Evolutionary conservation across 1,140 invertebrate species (phyloP).

Genomic region (Drosophila sproati): DNA sequence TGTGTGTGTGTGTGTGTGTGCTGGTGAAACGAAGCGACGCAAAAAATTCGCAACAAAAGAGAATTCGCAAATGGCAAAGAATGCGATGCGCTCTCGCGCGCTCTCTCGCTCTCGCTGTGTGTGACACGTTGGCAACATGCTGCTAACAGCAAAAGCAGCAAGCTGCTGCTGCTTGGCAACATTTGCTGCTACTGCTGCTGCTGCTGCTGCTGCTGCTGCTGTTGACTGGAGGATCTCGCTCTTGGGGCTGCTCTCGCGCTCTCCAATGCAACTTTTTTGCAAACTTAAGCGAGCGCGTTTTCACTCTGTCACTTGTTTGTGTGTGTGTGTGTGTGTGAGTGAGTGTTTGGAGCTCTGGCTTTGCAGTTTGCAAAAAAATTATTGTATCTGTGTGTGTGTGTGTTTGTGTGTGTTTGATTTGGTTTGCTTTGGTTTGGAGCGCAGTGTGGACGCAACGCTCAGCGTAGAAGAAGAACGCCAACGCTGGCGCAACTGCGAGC

Average conservation of each 20-base stretch:
- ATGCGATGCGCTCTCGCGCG: neutral
- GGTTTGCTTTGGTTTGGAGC: slow-evolving; percentile 78
- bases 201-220: neutral
- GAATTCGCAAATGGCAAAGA: slow-evolving; percentile 57
- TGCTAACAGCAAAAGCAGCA: slow-evolving; percentile 24
- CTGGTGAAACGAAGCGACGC: slow-evolving; percentile 15
- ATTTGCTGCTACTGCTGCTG: slow-evolving; percentile 20
- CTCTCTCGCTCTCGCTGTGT: slow-evolving; percentile 10
- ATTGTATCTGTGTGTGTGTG: slow-evolving; percentile 9
- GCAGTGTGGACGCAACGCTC: slow-evolving; percentile 52
- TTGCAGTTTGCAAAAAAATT: slow-evolving; percentile 50
- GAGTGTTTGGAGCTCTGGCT: slow-evolving; percentile 40
- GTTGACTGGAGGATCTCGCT: slow-evolving; percentile 51
- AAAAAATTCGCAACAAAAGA: slow-evolving; percentile 55
- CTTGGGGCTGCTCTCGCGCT: slow-evolving; percentile 6
- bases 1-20: slow-evolving; percentile 20
- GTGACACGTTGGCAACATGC: slow-evolving; percentile 27
- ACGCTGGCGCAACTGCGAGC: neutral
- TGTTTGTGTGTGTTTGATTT: slow-evolving; percentile 63
- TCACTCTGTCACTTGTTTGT: slow-evolving; percentile 29
- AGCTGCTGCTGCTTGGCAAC: slow-evolving; percentile 29
- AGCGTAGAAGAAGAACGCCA: slow-evolving; percentile 13
- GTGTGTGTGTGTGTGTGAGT: slow-evolving; percentile 21
- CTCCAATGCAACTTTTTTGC: slow-evolving; percentile 46
- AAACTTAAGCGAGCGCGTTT: slow-evolving; percentile 32